Conservation (phyloP, 2,797 vertebrate species). For the Mormyrus hasselquistii region DNA sequence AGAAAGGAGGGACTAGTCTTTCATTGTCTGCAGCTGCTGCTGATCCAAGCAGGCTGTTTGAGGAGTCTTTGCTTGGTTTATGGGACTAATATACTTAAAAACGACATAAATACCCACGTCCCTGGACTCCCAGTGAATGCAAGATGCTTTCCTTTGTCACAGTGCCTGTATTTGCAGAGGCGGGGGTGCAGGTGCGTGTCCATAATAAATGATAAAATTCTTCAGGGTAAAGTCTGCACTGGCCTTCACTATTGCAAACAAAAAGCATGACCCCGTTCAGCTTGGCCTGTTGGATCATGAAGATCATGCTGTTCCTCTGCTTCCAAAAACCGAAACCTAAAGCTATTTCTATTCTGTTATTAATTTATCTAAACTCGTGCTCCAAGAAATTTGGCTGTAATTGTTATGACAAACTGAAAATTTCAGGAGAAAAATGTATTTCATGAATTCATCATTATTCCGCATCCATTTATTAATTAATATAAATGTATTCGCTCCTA, state of each 20-base stretch:
- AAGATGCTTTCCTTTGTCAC: not conserved
- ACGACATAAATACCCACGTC: not conserved
- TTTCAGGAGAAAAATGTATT: not conserved
- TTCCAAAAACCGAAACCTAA: not conserved
- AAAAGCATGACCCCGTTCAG: not conserved
- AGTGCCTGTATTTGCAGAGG: not conserved
- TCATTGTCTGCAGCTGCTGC: not conserved
- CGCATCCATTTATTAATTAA: not conserved
- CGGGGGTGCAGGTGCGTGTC: not conserved
- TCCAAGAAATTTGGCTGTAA: not conserved
- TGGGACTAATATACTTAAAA: not conserved
- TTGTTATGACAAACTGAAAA: not conserved
- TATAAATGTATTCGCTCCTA: not conserved
- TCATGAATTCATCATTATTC: not conserved
- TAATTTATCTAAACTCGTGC: not conserved
- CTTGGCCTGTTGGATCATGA: not conserved
- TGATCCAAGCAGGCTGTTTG: not conserved
- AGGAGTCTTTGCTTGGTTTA: not conserved
- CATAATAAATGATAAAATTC: not conserved
- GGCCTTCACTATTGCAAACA: not conserved
- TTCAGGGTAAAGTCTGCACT: not conserved
- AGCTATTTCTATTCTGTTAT: not conserved
- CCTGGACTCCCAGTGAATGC: not conserved
- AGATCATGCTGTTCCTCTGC: not conserved
- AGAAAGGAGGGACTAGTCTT: not conserved